phyloP scores from a whole-genome alignment of 2,113 vertebrate species.

The Recurvirostra avosetta region DNA sequence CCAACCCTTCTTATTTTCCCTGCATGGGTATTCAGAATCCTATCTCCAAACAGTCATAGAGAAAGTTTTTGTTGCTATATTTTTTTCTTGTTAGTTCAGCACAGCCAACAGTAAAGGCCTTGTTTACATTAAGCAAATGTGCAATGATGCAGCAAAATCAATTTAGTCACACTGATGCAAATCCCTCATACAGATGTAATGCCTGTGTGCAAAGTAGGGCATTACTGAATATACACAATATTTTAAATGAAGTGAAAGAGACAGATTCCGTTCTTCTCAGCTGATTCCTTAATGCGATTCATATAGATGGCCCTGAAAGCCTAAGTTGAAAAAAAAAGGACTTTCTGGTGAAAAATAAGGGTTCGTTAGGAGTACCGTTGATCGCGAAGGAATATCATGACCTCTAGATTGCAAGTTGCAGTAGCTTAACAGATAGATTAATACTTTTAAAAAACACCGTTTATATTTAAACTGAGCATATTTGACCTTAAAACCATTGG shows the following conservation, averaged over 20 bases:
- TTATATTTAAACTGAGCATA: background rate
- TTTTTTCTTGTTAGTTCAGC: constrained; percentile 14
- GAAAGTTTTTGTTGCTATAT: background rate
- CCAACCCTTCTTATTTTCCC: background rate
- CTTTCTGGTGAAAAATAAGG: background rate
- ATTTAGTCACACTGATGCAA: constrained; percentile 58
- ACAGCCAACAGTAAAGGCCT: constrained; percentile 20
- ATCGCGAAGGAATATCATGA: background rate
- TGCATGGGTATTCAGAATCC: background rate
- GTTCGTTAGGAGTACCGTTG: background rate
- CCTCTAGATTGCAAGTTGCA: background rate
- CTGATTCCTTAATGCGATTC: background rate
- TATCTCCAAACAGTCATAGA: background rate
- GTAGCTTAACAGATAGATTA: background rate
- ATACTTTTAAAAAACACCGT: background rate
- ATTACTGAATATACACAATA: background rate
- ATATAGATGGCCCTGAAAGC: background rate
- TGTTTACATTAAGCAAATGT: constrained; percentile 57
- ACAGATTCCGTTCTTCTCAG: background rate
- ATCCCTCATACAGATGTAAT: constrained; percentile 17
- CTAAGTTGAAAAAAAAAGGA: background rate
- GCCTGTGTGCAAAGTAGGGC: constrained; percentile 30
- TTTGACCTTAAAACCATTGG: background rate
- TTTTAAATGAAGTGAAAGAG: background rate
- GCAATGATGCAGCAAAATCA: constrained; percentile 56